Percentiles rank a stretch among this genome's conserved stretches.
phyloP scores from a whole-genome alignment of 2,113 vertebrate species.

The Hipposideros armiger region DNA sequence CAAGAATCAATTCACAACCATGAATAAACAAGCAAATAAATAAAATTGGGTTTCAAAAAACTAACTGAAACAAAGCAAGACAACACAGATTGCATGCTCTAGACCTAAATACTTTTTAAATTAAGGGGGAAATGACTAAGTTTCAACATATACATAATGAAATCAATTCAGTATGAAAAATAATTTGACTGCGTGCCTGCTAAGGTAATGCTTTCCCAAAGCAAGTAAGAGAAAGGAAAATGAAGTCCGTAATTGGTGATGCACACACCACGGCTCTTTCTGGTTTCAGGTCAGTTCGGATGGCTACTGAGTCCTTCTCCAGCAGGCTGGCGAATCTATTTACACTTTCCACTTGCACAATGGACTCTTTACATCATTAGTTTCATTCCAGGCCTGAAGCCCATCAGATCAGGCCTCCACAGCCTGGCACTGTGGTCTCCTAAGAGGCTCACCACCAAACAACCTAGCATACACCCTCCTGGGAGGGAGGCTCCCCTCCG shows the following conservation, averaged over 20 bases:
- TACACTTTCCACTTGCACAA: not conserved
- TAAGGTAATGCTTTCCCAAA: not conserved
- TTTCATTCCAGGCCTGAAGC: not conserved
- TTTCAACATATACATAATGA: not conserved
- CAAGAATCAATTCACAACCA: not conserved
- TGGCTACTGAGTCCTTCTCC: rapidly evolving
- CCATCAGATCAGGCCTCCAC: not conserved
- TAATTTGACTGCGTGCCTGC: not conserved
- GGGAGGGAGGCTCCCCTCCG: not conserved
- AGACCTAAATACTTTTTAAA: not conserved
- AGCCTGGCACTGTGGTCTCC: not conserved
- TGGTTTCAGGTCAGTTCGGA: rapidly evolving
- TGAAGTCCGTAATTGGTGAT: rapidly evolving
- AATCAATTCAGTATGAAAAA: not conserved
- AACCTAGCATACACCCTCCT: not conserved
- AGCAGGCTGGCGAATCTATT: not conserved
- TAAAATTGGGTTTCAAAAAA: not conserved
- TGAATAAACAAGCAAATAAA: not conserved
- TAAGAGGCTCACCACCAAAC: rapidly evolving
- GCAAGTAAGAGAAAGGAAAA: not conserved
- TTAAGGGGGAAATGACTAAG: not conserved
- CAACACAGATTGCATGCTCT: not conserved
- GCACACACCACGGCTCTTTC: not conserved
- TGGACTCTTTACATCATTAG: not conserved
- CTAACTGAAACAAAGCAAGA: not conserved